Base-by-base conservation (phyloP, 2,888 invertebrate genomes). In the Dysmachus trigonus region DNA sequence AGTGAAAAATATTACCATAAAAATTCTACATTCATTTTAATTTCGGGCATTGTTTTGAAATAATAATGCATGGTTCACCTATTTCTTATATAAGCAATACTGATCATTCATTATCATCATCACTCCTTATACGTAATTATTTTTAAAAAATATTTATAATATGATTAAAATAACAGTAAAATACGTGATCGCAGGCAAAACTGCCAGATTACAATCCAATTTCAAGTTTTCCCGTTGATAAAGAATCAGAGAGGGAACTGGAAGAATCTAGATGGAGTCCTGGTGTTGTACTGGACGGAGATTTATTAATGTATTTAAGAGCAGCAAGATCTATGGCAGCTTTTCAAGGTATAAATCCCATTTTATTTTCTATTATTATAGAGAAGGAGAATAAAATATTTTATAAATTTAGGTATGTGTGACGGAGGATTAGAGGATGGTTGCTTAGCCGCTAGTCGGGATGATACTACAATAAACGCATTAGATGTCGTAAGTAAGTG, bases 251-350 rank as follows among this genome's bases (percentile, higher is more conserved):
- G 90, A 91, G 92, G 89, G 92, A 92, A 91, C 90, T 92, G 91
- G 99, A 99, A 93, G 98, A 98, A 92, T 93, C 98, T 92, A 94
- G 97, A 93, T 99, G 99, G 99, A 94, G 97, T 92, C 98, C 99
- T 87, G 97, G 97, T 89, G 96, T 98, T 93, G 95, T 97, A 89
- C 94, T 96, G 90, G 99, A 99, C 93, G 96, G 97, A 90, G 98
- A 99, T 93, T 95, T 99, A 92, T 95, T 98, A 91, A 98, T 99
- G 98, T 99, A 98, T 94, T 95, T 99, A 92, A 94, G 98, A 90
- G 99, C 98, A 89, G 98, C 98, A 89, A 95, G 98, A 90, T 98
- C 98, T 88, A 98, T 99, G 97, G 98, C 99, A 91, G 98, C 98
- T 87, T 99, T 99, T 93, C 98, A 98, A 92, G 91, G 91, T 90